Evolutionary conservation across 1,140 invertebrate genomes (phyloP).

Genomic region (Anastrepha obliqua): DNA sequence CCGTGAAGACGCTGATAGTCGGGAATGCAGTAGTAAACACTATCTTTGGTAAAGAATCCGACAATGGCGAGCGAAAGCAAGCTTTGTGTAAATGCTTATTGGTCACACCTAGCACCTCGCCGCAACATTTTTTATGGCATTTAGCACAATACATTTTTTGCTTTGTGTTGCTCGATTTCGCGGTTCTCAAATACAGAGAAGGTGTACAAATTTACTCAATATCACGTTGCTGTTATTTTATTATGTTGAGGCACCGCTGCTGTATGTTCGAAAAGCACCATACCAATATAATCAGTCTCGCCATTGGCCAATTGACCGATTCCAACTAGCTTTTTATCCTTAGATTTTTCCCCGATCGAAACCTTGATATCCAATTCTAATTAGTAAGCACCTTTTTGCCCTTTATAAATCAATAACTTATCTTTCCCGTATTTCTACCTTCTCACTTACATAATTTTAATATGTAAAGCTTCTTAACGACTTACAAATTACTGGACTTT

Average conservation of each 20-base stretch:
- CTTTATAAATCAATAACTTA: neutral
- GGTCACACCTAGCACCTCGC: conserved; percentile 94
- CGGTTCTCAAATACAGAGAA: conserved; percentile 35
- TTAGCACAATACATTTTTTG: conserved; percentile 87
- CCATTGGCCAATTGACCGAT: conserved; percentile 47
- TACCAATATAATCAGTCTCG: conserved; percentile 11
- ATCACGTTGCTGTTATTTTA: conserved; percentile 40
- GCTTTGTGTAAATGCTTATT: conserved; percentile 97
- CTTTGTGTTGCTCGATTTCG: conserved; percentile 78
- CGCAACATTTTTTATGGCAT: conserved; percentile 97
- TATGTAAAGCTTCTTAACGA: neutral
- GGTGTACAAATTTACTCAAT: conserved; percentile 11
- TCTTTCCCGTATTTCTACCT: neutral
- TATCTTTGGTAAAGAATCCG: conserved; percentile 95
- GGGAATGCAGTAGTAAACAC: conserved; percentile 89
- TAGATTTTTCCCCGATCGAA: neutral
- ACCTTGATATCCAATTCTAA: neutral
- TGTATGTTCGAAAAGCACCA: conserved; percentile 44
- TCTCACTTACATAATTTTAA: conserved; percentile 25
- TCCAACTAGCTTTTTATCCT: conserved; percentile 73
- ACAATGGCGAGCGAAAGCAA: conserved; percentile 95
- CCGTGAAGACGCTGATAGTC: conserved; percentile 95
- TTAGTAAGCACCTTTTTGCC: neutral
- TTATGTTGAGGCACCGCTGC: conserved; percentile 4
- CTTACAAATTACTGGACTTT: neutral